A percentile compares a stretch with the other conserved stretches of the same genome.
phyloP scores from a whole-genome alignment of 2,888 invertebrate genomes.

The Leucoptera coffeella region DNA sequence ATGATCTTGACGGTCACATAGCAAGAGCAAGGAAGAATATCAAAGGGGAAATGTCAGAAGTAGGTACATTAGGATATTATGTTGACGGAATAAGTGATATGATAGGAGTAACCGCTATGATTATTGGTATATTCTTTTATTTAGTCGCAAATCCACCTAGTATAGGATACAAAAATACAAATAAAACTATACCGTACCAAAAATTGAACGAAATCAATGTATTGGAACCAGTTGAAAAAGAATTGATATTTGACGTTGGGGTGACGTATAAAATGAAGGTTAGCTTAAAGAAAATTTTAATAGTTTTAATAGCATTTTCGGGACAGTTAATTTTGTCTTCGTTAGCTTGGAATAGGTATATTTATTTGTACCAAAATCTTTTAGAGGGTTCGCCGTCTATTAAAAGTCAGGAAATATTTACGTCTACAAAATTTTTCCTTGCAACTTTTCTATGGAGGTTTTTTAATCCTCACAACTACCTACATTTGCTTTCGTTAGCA shows the following conservation, averaged over 20 bases:
- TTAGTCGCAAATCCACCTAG: conserved; percentile 68
- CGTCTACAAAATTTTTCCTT: conserved; percentile 67
- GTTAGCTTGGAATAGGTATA: conserved; percentile 78
- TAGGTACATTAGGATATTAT: conserved; percentile 75
- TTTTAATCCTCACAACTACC: conserved; percentile 70
- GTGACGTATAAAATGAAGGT: conserved; percentile 64
- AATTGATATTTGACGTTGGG: conserved; percentile 35
- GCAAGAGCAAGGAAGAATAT: conserved; percentile 71
- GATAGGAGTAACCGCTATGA: conserved; percentile 65
- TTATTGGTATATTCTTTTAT: conserved; percentile 63
- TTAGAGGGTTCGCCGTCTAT: conserved; percentile 62
- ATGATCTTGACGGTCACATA: conserved; percentile 82
- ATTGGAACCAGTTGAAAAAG: conserved; percentile 41
- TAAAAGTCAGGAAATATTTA: conserved; percentile 57
- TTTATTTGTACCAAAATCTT: conserved; percentile 71
- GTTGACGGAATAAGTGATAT: conserved; percentile 80
- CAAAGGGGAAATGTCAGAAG: conserved; percentile 70
- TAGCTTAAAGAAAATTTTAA: conserved; percentile 58
- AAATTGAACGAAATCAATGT: conserved; percentile 36
- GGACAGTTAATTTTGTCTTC: conserved; percentile 71
- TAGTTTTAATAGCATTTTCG: conserved; percentile 59
- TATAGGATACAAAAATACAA: conserved; percentile 60
- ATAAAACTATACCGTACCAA: conserved; percentile 50
- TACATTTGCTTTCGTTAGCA: conserved; percentile 67
- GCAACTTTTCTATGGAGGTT: conserved; percentile 72